Conservation (phyloP, 2,113 vertebrate genomes). For the Scomber japonicus region DNA sequence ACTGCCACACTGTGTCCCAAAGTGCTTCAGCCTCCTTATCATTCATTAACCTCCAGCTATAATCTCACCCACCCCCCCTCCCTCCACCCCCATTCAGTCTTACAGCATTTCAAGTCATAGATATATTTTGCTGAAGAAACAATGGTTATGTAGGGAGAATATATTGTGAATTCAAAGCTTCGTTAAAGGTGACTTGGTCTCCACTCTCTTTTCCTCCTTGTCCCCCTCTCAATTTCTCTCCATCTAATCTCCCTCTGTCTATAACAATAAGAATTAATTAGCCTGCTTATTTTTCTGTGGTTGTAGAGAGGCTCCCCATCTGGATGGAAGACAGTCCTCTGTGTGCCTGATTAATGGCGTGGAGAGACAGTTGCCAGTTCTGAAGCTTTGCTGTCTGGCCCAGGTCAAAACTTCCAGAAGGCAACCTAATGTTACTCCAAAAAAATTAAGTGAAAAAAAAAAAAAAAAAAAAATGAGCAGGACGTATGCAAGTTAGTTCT, state of each 20-base stretch:
- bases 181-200: constrained; percentile 94
- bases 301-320: constrained; percentile 96
- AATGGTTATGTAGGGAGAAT: constrained; percentile 83
- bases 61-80: constrained; percentile 38
- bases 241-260: constrained; percentile 98
- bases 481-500: constrained; percentile 5
- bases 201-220: constrained; percentile 76
- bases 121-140: constrained; percentile 84
- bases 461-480: constrained; percentile 9
- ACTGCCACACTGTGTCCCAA: constrained; percentile 71
- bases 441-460: too few relatives aligned
- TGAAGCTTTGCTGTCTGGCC: constrained; percentile 78
- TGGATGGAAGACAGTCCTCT: constrained; percentile 95
- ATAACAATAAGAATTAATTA: constrained; percentile 99
- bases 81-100: constrained; percentile 73
- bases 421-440: constrained; percentile 69
- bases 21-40: constrained; percentile 83
- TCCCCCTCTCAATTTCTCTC: constrained; percentile 75
- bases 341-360: constrained; percentile 97
- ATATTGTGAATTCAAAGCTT: constrained; percentile 89
- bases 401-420: constrained; percentile 84
- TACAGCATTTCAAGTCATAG: constrained; percentile 68
- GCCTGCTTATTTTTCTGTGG: constrained; percentile 95
- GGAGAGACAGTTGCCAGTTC: constrained; percentile 92
- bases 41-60: constrained; percentile 91